Conservation (phyloP, 2,797 vertebrate species). For the Tympanoctomys barrerae region DNA sequence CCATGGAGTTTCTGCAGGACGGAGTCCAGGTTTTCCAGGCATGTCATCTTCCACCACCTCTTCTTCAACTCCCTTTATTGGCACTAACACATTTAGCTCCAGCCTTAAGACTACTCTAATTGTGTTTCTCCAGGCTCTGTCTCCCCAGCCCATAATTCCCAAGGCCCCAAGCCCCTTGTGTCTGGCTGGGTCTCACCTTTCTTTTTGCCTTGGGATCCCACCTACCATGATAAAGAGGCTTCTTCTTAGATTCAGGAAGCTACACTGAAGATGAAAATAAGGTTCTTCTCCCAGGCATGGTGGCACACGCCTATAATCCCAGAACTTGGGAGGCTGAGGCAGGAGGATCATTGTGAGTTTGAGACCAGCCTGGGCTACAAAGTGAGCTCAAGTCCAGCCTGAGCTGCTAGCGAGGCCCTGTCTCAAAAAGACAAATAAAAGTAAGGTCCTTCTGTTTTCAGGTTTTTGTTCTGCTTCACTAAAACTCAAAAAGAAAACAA, state of each 20-base stretch:
- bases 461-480: slow-evolving; percentile 7
- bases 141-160: background rate
- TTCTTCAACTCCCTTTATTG: background rate
- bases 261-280: slow-evolving; percentile 24
- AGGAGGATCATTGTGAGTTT: too few relatives aligned
- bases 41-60: background rate
- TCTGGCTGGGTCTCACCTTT: background rate
- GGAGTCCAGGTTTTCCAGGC: background rate
- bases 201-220: background rate
- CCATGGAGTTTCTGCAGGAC: background rate
- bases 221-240: background rate
- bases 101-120: background rate
- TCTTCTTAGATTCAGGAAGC: slow-evolving; percentile 45
- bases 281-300: background rate
- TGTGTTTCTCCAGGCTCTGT: background rate
- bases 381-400: too few relatives aligned
- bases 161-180: background rate
- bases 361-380: too few relatives aligned
- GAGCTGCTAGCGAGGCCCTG: too few relatives aligned
- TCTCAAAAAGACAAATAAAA: background rate
- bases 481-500: slow-evolving; percentile 64
- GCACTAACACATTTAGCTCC: background rate
- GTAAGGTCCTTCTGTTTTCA: background rate
- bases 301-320: too few relatives aligned
- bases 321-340: too few relatives aligned